Base-by-base conservation (phyloP, 1,140 invertebrate genomes). In the Atta colombica region DNA sequence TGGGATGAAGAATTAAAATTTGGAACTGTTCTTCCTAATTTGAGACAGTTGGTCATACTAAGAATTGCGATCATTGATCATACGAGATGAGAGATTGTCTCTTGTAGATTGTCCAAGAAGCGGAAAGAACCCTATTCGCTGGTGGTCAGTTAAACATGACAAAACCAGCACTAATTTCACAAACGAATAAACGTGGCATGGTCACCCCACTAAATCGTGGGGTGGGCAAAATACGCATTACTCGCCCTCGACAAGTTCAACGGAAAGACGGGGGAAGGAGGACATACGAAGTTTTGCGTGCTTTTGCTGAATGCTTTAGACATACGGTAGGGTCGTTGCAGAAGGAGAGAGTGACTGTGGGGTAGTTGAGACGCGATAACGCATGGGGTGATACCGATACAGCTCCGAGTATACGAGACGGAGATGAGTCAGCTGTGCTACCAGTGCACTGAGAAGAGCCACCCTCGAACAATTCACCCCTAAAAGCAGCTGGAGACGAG, bases 121-220 rank as follows among this genome's bases (percentile, higher is more conserved):
- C 53, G 51, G 31, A 35, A 53, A 60, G 49, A 75, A 49, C 63
- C 35, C 85, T 21, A 49, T 78, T 71, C 68, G 89, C 53, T 18
- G 82, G 87, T 82, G 90, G 89, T 89, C 88, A 91, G 80, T 89
- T 90, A 93, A 94, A 94, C 91, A 94, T 93, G 94, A 95, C 94
- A 94, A 94, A 94, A 95, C 94, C 95, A 95, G 94, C 87, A 94
- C 94, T 95, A 95, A 95, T 95, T 95, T 95, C 94, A 95, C 95
- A 95, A 95, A 93, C 94, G 95, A 95, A 95, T 94, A 95, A 94
- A 94, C 93, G 92, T 91, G 86, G 78, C 39, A 75, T 39, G 58
- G 58, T 75, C 80, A 63, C 55, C 84, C 88, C 88, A 31, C 16
- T 45, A 49, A 75, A 68, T 51, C 60, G 65, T 53, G 25, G 88